Evolutionary conservation across 2,888 invertebrate genomes (phyloP), one percentile per base, ranked within the genome.

Genomic region (Ptilodon capucinus): DNA sequence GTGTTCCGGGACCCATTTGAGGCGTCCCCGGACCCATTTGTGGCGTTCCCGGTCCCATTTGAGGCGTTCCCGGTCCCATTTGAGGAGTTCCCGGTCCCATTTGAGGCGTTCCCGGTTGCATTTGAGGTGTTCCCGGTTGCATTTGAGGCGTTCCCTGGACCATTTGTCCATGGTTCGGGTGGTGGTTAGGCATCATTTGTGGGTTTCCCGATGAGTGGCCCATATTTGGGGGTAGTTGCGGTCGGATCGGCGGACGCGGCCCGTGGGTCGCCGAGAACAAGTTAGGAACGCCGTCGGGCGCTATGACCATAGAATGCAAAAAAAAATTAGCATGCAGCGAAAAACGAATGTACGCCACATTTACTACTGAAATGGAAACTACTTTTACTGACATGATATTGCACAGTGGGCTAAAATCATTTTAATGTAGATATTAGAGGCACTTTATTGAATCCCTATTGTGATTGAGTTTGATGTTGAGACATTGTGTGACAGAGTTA

Each of bases 251-350:
- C 7, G 81, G 76, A 42, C 89, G 78, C 40, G 85, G 81, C 57
- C 84, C 86, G 70, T 84, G 90, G 50, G 81, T 60, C 63, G 88
- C 77, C 51, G 91, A 86, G 74, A 89, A 91, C 83, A 91, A 84
- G 79, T 81, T 86, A 72, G 81, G 77, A 71, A 90, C 88, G 84
- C 90, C 84, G 68, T 90, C 90, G 67, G 84, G 86, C 81, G 87
- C 87, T 87, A 87, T 71, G 74, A 75, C 69, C 78, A 76, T 54
- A 60, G 54, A 81, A 83, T 54, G 85, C 86, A 82, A 86, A 85
- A 74, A 84, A 70, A 72, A 71, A 51, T 57, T 54, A 64, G 41
- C 62, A 68, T 68, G 65, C 65, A 68, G 60, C 59, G n/a, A 11
- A 62, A 79, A 76, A 70, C 58, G 64, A 53, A 72, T 60, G 46